phyloP scores from a whole-genome alignment of 2,888 invertebrate species.

The Mactromeris polynyma region DNA sequence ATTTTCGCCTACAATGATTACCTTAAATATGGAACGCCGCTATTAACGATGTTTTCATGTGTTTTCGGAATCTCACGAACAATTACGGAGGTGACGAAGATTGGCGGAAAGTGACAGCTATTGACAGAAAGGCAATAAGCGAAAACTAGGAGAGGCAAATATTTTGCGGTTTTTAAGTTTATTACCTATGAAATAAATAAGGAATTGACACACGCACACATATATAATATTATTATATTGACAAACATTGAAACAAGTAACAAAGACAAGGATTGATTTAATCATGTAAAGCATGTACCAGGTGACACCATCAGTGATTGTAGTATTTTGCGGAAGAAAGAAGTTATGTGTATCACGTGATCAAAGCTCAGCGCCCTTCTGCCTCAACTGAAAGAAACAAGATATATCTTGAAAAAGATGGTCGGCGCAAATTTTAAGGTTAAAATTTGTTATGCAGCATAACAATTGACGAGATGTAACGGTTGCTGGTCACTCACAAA shows the following conservation, averaged over 20 bases:
- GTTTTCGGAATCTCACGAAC: too few species aligned
- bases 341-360: background rate
- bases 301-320: background rate
- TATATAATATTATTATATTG: background rate
- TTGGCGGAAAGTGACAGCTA: background rate
- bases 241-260: background rate
- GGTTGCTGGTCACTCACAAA: too few species aligned
- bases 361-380: background rate
- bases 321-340: background rate
- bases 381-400: background rate
- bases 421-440: too few species aligned
- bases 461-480: too few species aligned
- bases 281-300: background rate
- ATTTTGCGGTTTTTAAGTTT: background rate
- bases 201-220: background rate
- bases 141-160: background rate
- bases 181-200: background rate
- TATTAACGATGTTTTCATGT: too few species aligned
- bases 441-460: too few species aligned
- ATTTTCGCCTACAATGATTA: too few species aligned
- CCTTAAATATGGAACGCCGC: too few species aligned
- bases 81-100: too few species aligned
- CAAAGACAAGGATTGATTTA: slow-evolving; percentile 3
- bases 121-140: background rate
- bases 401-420: too few species aligned